These are phyloP conservation scores for Mesocricetus auratus DNA, from an alignment of 2,113 vertebrate species.

Conservation along the genomic window DNA sequence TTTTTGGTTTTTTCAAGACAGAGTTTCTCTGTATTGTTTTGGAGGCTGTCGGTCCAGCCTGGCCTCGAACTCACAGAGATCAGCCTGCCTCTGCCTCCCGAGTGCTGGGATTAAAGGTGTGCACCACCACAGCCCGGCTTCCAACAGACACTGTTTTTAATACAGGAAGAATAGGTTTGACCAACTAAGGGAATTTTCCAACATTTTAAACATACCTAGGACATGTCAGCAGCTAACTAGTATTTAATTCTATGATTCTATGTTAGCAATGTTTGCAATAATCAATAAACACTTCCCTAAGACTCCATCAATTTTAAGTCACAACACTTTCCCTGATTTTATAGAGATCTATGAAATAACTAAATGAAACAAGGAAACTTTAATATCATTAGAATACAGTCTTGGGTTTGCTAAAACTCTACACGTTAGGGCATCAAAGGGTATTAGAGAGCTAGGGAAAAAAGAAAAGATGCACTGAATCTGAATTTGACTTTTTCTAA, in stretches of 20 bases:
- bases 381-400: background rate
- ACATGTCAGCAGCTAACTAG: background rate
- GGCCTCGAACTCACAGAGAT: too few relatives aligned
- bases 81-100: too few relatives aligned
- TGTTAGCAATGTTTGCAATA: background rate
- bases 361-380: background rate
- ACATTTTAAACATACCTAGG: background rate
- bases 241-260: background rate
- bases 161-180: background rate
- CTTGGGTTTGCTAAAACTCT: background rate
- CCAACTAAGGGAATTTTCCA: background rate
- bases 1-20: too few relatives aligned
- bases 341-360: background rate
- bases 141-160: background rate
- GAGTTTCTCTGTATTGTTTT: too few relatives aligned
- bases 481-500: background rate
- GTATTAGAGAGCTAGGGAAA: background rate
- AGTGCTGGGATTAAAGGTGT: too few relatives aligned
- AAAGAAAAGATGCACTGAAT: background rate
- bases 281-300: constrained; percentile 32
- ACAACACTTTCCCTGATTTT: background rate
- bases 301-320: background rate
- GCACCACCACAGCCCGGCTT: too few relatives aligned
- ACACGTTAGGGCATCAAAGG: background rate
- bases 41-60: too few relatives aligned